phyloP scores from a whole-genome alignment of 2,113 vertebrate species.

The Promerops cafer region DNA sequence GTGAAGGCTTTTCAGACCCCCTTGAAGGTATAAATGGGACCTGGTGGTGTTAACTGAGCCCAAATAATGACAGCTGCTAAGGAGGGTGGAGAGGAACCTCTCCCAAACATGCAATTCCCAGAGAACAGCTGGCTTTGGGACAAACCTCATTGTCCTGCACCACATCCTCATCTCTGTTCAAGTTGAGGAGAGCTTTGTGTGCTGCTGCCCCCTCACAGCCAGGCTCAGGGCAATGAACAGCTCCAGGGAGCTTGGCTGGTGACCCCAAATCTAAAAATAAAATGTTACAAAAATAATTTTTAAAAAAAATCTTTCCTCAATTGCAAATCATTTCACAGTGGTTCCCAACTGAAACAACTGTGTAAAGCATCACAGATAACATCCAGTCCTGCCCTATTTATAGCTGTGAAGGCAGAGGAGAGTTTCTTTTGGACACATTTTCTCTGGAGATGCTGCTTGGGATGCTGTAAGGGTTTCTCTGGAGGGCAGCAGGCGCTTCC shows the following conservation, averaged over 20 bases:
- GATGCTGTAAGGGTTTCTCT: background rate
- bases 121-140: background rate
- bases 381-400: background rate
- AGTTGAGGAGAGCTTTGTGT: background rate
- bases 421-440: background rate
- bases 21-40: background rate
- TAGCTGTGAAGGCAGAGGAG: background rate
- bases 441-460: background rate
- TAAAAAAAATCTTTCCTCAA: background rate
- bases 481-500: rapidly evolving
- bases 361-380: background rate
- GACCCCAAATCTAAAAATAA: background rate
- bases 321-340: background rate
- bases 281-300: background rate
- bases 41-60: background rate
- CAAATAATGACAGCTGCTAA: background rate
- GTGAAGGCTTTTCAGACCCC: background rate
- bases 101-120: background rate
- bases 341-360: background rate
- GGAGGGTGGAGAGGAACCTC: background rate
- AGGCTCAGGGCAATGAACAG: background rate
- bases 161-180: rapidly evolving
- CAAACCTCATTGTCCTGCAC: background rate
- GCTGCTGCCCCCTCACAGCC: background rate
- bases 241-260: background rate